Percentiles rank a stretch among this genome's conserved stretches.
Conservation (phyloP, 1,140 invertebrate genomes). For the Euglossa dilemma region DNA sequence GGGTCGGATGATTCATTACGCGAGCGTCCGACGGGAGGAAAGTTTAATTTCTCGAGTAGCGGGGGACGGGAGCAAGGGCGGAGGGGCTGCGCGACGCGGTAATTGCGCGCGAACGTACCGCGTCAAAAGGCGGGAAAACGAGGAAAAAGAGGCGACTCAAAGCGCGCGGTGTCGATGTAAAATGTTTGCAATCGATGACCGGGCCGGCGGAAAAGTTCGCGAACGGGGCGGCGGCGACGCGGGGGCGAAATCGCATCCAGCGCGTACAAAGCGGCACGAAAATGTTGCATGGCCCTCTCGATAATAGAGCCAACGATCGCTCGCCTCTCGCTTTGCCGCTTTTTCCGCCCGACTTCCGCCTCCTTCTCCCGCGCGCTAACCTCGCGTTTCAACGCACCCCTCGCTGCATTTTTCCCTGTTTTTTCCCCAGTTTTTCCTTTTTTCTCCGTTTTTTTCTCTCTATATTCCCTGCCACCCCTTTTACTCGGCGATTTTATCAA, state of each 20-base stretch:
- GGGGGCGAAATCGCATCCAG: neutral
- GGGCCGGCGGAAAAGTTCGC: neutral
- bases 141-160: neutral
- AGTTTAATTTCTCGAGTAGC: conserved; percentile 3
- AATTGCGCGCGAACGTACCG: neutral
- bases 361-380: neutral
- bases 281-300: neutral
- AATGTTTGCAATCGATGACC: conserved; percentile 42
- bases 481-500: conserved; percentile 25
- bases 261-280: conserved; percentile 23
- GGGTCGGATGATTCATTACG: conserved; percentile 3
- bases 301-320: conserved; percentile 23
- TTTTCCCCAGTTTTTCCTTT: too few species aligned
- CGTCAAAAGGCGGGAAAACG: neutral
- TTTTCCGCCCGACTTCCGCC: neutral
- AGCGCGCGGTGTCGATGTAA: neutral
- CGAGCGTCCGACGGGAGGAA: neutral
- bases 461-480: too few species aligned
- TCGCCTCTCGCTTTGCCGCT: neutral
- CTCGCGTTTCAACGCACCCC: neutral
- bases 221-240: neutral
- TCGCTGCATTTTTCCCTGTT: neutral
- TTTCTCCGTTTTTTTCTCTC: neutral
- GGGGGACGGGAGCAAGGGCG: neutral
- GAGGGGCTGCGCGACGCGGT: neutral